A percentile compares a stretch with the other conserved stretches of the same genome.
Conservation (phyloP, 2,797 vertebrate genomes). For the Spondyliosoma cantharus region DNA sequence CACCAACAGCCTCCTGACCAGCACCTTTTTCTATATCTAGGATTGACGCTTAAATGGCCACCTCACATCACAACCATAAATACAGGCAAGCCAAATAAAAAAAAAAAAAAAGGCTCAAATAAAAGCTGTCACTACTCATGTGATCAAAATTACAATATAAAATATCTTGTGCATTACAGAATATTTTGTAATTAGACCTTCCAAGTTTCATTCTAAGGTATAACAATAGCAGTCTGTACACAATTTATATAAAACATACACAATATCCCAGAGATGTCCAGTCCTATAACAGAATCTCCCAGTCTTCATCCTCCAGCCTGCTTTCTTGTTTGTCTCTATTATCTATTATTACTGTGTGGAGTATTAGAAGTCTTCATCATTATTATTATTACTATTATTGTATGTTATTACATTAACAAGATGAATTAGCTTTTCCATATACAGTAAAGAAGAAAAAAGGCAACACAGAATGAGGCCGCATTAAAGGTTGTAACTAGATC, state of each 20-base stretch:
- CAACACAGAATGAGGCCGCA: constrained; percentile 81
- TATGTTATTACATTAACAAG: constrained; percentile 80
- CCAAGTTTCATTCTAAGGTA: constrained; percentile 79
- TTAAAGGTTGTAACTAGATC: constrained; percentile 78
- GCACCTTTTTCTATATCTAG: constrained; percentile 61
- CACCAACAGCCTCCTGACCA: constrained; percentile 63
- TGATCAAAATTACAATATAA: constrained; percentile 81
- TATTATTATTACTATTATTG: constrained; percentile 80
- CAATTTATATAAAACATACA: constrained; percentile 79
- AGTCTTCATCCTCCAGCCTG: constrained; percentile 68
- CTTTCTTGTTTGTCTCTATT: constrained; percentile 58
- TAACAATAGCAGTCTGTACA: constrained; percentile 84
- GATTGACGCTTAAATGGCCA: constrained; percentile 71
- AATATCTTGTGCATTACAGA: constrained; percentile 85
- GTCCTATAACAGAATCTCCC: constrained; percentile 70
- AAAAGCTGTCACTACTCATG: constrained; percentile 78
- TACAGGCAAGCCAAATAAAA: constrained; percentile 75
- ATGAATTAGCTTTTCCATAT: constrained; percentile 80
- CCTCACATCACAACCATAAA: constrained; percentile 80
- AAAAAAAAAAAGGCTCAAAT: constrained; percentile 70
- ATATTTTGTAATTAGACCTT: constrained; percentile 79
- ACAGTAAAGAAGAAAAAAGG: constrained; percentile 81
- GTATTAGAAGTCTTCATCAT: constrained; percentile 66
- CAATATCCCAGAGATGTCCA: constrained; percentile 82
- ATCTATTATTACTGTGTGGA: constrained; percentile 79